Percentiles rank a stretch among this genome's conserved stretches.
phyloP scores from a whole-genome alignment of 2,888 invertebrate species.

The Erebia epiphron region DNA sequence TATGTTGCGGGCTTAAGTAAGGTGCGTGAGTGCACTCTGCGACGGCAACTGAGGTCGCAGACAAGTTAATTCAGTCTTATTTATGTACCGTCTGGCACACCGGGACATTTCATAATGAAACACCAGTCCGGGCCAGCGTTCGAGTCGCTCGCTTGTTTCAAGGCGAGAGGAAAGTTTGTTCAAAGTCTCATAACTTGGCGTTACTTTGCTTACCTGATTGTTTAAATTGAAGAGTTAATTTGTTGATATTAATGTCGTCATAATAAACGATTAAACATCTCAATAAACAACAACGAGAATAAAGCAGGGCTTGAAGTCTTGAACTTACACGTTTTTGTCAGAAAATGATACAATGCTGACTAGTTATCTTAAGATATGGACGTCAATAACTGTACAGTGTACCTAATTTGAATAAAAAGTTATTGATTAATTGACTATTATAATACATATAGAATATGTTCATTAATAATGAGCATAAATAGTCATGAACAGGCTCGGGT shows the following conservation, averaged over 20 bases:
- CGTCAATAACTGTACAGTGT: too few relatives aligned
- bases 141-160: slow-evolving; percentile 54
- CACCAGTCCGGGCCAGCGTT: slow-evolving; percentile 49
- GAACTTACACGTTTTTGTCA: too few relatives aligned
- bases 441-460: too few relatives aligned
- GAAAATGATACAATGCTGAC: too few relatives aligned
- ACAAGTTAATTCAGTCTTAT: slow-evolving; percentile 79
- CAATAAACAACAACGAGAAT: too few relatives aligned
- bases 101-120: slow-evolving; percentile 79
- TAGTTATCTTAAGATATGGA: too few relatives aligned
- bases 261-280: too few relatives aligned
- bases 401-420: too few relatives aligned
- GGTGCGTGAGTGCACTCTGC: slow-evolving; percentile 63
- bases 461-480: too few relatives aligned
- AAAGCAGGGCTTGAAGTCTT: too few relatives aligned
- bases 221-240: slow-evolving; percentile 41
- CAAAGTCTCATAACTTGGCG: slow-evolving; percentile 61
- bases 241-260: not conserved
- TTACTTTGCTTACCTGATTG: slow-evolving; percentile 42
- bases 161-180: slow-evolving; percentile 63
- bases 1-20: slow-evolving; percentile 35
- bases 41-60: slow-evolving; percentile 70
- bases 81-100: slow-evolving; percentile 78
- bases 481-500: too few relatives aligned
- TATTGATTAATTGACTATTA: too few relatives aligned